Conservation (phyloP, 2,797 vertebrate species). For the Hypotaenidia philippensis region DNA sequence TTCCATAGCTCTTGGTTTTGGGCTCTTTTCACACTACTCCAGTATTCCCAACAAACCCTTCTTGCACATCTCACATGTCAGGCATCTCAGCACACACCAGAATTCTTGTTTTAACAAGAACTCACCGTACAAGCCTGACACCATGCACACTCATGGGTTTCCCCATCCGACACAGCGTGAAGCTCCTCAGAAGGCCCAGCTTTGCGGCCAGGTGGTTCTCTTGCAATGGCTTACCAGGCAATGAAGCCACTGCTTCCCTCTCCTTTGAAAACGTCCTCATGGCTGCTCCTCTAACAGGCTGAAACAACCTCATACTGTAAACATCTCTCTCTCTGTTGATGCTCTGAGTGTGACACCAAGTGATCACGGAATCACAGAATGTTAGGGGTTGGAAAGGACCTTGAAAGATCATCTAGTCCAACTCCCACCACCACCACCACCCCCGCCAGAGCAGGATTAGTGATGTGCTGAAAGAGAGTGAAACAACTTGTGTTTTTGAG, state of each 20-base stretch:
- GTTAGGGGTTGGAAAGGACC: too few relatives aligned
- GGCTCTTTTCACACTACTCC: not conserved
- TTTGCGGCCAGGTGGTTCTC: not conserved
- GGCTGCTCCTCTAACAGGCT: not conserved
- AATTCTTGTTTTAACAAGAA: not conserved
- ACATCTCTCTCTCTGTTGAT: not conserved
- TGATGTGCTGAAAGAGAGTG: not conserved
- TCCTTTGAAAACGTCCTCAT: not conserved
- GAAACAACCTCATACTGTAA: not conserved
- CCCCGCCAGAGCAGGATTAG: too few relatives aligned
- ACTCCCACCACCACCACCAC: too few relatives aligned
- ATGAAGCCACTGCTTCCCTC: not conserved
- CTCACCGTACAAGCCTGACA: not conserved
- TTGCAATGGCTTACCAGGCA: not conserved
- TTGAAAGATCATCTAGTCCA: too few relatives aligned
- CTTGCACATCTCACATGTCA: fast-evolving
- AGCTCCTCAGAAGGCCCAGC: not conserved
- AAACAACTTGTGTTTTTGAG: not conserved
- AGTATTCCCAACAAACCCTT: not conserved
- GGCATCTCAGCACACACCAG: not conserved
- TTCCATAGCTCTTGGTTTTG: not conserved
- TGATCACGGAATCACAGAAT: too few relatives aligned
- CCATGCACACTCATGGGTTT: not conserved
- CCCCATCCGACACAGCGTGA: not conserved
- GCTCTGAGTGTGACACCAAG: not conserved